Evolutionary conservation across 1,140 invertebrate genomes (phyloP).

Genomic region (Plodia interpunctella): DNA sequence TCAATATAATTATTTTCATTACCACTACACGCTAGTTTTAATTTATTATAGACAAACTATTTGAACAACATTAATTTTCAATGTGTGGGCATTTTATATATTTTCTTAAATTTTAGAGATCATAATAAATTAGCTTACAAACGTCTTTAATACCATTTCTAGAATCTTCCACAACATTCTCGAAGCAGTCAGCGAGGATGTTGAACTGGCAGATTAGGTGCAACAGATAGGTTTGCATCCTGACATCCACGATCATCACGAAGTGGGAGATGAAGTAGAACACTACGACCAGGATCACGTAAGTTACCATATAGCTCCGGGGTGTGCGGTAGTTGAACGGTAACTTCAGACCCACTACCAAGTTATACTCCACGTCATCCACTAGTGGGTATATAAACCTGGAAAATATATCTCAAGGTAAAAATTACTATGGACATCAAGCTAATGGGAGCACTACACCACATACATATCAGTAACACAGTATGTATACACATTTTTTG

Average conservation of each 20-base stretch:
- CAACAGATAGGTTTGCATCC: constrained; percentile 53
- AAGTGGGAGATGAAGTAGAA: constrained; percentile 49
- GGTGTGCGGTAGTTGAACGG: constrained; percentile 40
- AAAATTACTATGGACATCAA: too few relatives aligned
- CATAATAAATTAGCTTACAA: too few relatives aligned
- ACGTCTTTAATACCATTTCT: too few relatives aligned
- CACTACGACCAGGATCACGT: constrained; percentile 29
- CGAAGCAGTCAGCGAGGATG: constrained; percentile 52
- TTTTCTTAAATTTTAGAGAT: too few relatives aligned
- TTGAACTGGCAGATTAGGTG: constrained; percentile 55
- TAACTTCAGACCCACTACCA: constrained; percentile 38
- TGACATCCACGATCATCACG: constrained; percentile 53
- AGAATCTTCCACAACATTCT: constrained; percentile 50
- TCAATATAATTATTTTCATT: too few relatives aligned
- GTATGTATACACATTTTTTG: too few relatives aligned
- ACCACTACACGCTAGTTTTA: too few relatives aligned
- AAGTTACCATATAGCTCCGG: constrained; percentile 33
- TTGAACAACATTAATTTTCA: too few relatives aligned
- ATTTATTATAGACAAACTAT: too few relatives aligned
- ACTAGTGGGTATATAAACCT: constrained; percentile 56
- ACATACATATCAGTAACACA: too few relatives aligned
- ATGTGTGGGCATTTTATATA: too few relatives aligned
- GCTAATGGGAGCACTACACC: too few relatives aligned
- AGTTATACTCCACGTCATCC: constrained; percentile 57
- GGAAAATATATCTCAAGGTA: constrained; percentile 10